A percentile compares a stretch with the other conserved stretches of the same genome.
Conservation (phyloP, 2,888 invertebrate species). For the Temnothorax ravouxi region DNA sequence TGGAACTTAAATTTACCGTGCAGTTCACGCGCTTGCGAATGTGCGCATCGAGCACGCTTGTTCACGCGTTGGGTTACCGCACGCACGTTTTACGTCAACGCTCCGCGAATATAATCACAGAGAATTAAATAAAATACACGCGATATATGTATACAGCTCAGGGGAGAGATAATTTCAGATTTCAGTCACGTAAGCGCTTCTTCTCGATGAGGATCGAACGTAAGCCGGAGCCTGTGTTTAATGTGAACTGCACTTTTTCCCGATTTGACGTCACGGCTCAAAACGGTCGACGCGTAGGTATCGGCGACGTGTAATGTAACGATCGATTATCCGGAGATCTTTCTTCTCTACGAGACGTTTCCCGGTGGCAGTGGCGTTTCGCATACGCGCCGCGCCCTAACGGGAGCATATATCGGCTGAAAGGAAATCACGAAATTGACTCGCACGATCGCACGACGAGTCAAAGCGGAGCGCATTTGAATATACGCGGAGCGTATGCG, state of each 20-base stretch:
- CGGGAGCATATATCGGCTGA: conserved; percentile 23
- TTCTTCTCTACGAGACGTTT: background rate
- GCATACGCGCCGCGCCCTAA: conserved; percentile 1
- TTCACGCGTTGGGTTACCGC: background rate
- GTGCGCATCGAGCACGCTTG: background rate
- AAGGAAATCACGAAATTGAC: conserved; percentile 13
- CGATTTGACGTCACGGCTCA: conserved; percentile 29
- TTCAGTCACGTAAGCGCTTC: background rate
- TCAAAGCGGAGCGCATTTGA: conserved; percentile 38
- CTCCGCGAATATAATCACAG: conserved; percentile 2
- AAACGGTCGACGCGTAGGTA: background rate
- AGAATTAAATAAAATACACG: conserved; percentile 10
- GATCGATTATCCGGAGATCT: conserved; percentile 17
- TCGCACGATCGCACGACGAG: conserved; percentile 26
- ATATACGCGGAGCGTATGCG: conserved; percentile 33
- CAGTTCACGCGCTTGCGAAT: background rate
- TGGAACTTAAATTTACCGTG: conserved; percentile 37
- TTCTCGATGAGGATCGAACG: conserved; percentile 13
- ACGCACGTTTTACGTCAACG: background rate
- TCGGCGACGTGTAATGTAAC: background rate
- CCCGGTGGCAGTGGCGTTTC: background rate
- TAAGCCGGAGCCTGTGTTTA: conserved; percentile 4
- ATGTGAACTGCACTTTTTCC: background rate
- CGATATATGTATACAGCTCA: no score
- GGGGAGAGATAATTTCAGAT: conserved; percentile 8